Evolutionary conservation across 2,888 invertebrate species (phyloP).

Genomic region (Hypena proboscidalis): DNA sequence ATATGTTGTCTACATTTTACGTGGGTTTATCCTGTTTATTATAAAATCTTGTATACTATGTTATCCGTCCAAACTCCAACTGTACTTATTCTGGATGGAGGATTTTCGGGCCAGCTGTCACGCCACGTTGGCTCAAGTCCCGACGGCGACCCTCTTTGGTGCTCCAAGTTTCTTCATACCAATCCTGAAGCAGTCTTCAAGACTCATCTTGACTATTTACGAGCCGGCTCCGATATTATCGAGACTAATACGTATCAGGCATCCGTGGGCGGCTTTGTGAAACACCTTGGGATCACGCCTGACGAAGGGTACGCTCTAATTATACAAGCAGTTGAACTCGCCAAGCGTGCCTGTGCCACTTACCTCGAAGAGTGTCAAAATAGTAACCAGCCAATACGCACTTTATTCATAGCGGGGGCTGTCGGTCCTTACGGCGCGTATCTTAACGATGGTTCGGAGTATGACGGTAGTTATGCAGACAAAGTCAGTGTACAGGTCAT

Average conservation of each 20-base stretch:
- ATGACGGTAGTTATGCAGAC: conserved; percentile 91
- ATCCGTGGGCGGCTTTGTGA: conserved; percentile 89
- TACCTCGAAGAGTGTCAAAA: conserved; percentile 79
- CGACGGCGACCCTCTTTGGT: conserved; percentile 95
- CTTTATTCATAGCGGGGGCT: conserved; percentile 91
- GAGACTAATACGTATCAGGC: conserved; percentile 96
- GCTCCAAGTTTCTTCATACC: conserved; percentile 91
- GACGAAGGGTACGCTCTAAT: conserved; percentile 89
- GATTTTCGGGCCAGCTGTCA: conserved; percentile 92
- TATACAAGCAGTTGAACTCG: conserved; percentile 89
- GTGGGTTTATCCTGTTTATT: background rate
- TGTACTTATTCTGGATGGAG: conserved; percentile 87
- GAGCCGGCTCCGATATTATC: conserved; percentile 94
- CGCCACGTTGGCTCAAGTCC: conserved; percentile 88
- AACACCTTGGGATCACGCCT: conserved; percentile 88
- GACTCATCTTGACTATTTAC: conserved; percentile 92
- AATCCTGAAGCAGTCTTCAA: conserved; percentile 90
- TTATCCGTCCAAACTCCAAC: conserved; percentile 30
- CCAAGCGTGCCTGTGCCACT: conserved; percentile 88
- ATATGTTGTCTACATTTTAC: no score
- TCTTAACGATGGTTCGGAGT: conserved; percentile 95
- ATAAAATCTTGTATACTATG: conserved; percentile 3
- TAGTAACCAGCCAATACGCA: conserved; percentile 32
- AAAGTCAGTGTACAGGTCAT: conserved; percentile 85
- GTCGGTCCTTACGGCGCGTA: conserved; percentile 97